Base-by-base conservation (phyloP, 2,797 vertebrate genomes). In the Chiroxiphia lanceolata region DNA sequence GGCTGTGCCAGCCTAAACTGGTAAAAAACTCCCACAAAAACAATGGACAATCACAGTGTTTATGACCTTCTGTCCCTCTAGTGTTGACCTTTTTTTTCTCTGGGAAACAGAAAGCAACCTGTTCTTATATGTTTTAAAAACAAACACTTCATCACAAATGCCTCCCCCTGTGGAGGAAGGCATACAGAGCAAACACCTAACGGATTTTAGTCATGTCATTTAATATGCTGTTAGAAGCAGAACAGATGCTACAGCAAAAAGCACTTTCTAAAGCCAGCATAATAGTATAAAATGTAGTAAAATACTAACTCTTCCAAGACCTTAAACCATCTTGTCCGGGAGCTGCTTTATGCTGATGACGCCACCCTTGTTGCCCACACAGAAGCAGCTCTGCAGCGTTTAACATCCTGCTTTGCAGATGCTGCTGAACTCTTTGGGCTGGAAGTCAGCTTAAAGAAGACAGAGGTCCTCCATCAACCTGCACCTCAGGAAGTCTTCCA, bases 91-190 rank as follows among this genome's bases (percentile, higher is more conserved):
- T 71, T 83, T 83, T 78, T 89, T 88, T 27, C 59, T 84, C 83
- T 69, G 81, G 54, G 68, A 95, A 96, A 89, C 71, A 87, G 88
- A 95, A 91, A 92, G 50, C 33, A 89, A 96, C 81, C 23, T 93
- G 80, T 90, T 63, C 71, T 89, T 87, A 68, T 13, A 44, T 48
- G 77, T 90, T 95, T 87, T 89, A 74, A 93, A 92, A 93, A 92
- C 68, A 87, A 96, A 93, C 48, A 77, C 27, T 75, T 42, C 29
- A 59, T 45, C 1, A 0, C 42, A 78, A 90, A 85, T 33, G 20
- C 83, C 64, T 85, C 21, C 33, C 27, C 8, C 50, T 68, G 74
- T 50, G 4, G 38, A 91, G 63, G 48, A 79, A 74, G 29, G 75
- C 60, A 33, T 12, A 83, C 17, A 75, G 75, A 94, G 64, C 45